phyloP scores from a whole-genome alignment of 2,888 invertebrate genomes.

The Amphipoea oculea region DNA sequence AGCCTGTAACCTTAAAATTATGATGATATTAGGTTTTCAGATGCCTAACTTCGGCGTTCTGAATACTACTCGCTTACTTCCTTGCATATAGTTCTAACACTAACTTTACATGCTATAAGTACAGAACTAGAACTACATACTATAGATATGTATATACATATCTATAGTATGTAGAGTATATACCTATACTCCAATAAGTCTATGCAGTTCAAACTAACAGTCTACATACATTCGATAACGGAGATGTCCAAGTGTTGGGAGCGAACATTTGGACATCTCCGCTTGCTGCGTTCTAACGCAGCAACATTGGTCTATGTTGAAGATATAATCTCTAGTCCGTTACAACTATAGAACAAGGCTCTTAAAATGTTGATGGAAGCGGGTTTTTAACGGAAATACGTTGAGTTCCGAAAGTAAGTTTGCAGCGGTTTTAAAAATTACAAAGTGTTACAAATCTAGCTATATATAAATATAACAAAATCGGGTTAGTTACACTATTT shows the following conservation, averaged over 20 bases:
- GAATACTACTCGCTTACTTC: neutral
- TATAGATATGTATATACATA: too few species aligned
- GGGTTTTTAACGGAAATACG: neutral
- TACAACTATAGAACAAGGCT: neutral
- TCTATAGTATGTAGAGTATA: too few species aligned
- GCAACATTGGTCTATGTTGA: constrained; percentile 1
- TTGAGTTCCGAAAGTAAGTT: neutral
- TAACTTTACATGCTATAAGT: neutral
- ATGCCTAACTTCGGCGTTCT: neutral
- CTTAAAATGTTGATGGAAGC: neutral
- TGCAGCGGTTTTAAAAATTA: neutral
- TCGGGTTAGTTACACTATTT: too few species aligned
- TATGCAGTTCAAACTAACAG: neutral
- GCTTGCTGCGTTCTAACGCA: constrained; percentile 2
- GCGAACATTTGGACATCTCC: too few species aligned
- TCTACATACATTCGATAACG: neutral
- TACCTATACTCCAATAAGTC: neutral
- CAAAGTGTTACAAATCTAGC: neutral
- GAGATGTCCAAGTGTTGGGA: neutral
- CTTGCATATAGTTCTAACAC: neutral
- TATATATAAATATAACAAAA: too few species aligned
- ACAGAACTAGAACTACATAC: neutral
- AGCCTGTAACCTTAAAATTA: neutral
- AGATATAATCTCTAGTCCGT: neutral
- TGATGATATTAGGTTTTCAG: neutral